Percentiles rank a stretch among this genome's conserved stretches.
Evolutionary conservation across 1,140 invertebrate genomes (phyloP).

Genomic region (Drosophila malerkotliana): DNA sequence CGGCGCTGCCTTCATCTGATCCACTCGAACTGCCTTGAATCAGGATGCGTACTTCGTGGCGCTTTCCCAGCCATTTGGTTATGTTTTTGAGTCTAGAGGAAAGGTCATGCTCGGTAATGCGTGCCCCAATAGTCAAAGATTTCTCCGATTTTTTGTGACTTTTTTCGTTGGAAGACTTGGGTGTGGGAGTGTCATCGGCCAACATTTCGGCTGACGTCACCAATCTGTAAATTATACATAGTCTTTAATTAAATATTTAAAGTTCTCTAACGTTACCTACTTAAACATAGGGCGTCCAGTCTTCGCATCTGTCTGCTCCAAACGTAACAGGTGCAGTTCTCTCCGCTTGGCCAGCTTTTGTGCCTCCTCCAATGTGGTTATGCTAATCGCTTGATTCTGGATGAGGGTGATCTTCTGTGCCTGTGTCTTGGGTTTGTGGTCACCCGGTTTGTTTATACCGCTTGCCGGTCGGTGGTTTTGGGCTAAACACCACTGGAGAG

Average conservation of each 20-base stretch:
- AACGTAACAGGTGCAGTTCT: constrained; percentile 87
- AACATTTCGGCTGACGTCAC: constrained; percentile 69
- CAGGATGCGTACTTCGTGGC: constrained; percentile 86
- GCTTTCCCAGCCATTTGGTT: constrained; percentile 87
- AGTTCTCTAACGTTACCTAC: constrained; percentile 41
- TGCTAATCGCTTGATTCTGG: constrained; percentile 84
- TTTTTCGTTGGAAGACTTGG: constrained; percentile 37
- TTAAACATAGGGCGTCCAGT: constrained; percentile 87
- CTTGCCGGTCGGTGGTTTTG: constrained; percentile 34
- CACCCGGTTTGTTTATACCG: constrained; percentile 15
- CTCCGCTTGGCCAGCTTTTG: constrained; percentile 86
- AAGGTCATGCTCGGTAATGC: constrained; percentile 88
- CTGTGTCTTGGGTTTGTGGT: constrained; percentile 29
- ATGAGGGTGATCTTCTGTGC: constrained; percentile 85
- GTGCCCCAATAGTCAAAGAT: constrained; percentile 86
- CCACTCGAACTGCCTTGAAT: constrained; percentile 84
- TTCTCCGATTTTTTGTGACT: constrained; percentile 84
- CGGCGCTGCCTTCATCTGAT: constrained; percentile 84
- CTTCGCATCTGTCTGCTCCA: constrained; percentile 87
- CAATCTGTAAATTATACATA: constrained; percentile 36
- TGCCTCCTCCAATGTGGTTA: constrained; percentile 86
- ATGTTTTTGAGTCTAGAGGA: constrained; percentile 86
- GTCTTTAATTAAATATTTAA: not conserved
- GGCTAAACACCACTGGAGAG: constrained; percentile 37
- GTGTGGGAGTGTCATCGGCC: constrained; percentile 46